Evolutionary conservation across 2,797 vertebrate genomes (phyloP).

Genomic region (Glyptemys insculpta): DNA sequence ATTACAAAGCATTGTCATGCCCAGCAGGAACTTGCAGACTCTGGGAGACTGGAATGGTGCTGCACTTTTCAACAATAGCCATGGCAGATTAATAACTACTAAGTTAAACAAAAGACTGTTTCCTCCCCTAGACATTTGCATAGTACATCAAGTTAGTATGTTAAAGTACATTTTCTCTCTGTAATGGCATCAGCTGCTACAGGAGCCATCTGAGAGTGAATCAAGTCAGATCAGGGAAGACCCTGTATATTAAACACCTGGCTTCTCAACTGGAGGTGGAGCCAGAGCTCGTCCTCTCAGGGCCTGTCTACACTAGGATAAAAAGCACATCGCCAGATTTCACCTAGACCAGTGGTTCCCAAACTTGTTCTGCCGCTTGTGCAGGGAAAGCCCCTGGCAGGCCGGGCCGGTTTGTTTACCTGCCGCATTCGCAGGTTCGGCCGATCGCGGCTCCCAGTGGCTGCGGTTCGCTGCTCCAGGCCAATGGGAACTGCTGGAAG

Average conservation of each 20-base stretch:
- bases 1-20: not conserved
- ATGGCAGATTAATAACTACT: not conserved
- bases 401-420: too few relatives aligned
- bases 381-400: too few relatives aligned
- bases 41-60: not conserved
- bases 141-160: not conserved
- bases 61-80: not conserved
- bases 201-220: not conserved
- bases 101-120: slow-evolving; percentile 40
- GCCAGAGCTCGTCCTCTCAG: not conserved
- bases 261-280: not conserved
- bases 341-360: not conserved
- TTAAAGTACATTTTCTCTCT: not conserved
- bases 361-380: too few relatives aligned
- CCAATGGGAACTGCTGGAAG: too few relatives aligned
- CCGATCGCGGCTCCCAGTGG: too few relatives aligned
- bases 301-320: not conserved
- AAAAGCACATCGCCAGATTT: not conserved
- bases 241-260: not conserved
- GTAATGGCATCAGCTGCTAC: slow-evolving; percentile 3
- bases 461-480: too few relatives aligned
- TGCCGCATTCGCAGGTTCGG: too few relatives aligned
- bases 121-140: not conserved
- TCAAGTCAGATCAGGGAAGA: slow-evolving; percentile 17
- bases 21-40: not conserved